phyloP scores from a whole-genome alignment of 92 coral and sea anemone genomes.

The Zoanthus sansibaricus region DNA sequence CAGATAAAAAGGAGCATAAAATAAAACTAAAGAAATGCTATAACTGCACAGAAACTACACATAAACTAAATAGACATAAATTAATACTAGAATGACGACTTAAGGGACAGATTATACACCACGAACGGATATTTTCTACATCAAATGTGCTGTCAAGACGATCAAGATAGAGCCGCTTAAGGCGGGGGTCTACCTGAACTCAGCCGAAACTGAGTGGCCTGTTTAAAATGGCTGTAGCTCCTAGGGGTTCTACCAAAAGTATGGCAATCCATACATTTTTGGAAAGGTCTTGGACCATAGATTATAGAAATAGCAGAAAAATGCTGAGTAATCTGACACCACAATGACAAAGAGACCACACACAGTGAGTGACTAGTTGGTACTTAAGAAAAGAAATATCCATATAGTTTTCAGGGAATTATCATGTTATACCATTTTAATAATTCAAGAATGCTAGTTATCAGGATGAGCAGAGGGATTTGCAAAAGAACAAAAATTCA shows the following conservation, averaged over 20 bases:
- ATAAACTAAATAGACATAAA: no score
- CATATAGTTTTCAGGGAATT: background rate
- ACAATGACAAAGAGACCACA: slow-evolving; percentile 20
- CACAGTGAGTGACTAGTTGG: slow-evolving; percentile 19
- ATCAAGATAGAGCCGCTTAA: no score
- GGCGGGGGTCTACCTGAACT: slow-evolving; percentile 48
- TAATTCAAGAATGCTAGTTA: background rate
- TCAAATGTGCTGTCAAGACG: no score
- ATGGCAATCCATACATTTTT: slow-evolving; percentile 30
- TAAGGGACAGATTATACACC: no score
- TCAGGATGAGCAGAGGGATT: slow-evolving; percentile 31
- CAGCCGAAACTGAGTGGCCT: background rate
- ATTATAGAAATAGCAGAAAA: background rate
- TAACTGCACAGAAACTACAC: no score
- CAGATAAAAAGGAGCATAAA: no score
- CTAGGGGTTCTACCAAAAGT: background rate
- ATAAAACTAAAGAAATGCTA: no score
- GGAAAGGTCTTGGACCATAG: slow-evolving; percentile 22
- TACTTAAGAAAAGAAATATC: slow-evolving; percentile 30
- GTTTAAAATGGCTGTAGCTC: slow-evolving; percentile 15
- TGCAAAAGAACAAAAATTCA: slow-evolving; percentile 4
- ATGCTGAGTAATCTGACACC: background rate
- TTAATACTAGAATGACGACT: no score
- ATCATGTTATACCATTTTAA: background rate
- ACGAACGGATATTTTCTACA: no score